phyloP scores from a whole-genome alignment of 2,113 vertebrate genomes.

The Polyodon spathula region DNA sequence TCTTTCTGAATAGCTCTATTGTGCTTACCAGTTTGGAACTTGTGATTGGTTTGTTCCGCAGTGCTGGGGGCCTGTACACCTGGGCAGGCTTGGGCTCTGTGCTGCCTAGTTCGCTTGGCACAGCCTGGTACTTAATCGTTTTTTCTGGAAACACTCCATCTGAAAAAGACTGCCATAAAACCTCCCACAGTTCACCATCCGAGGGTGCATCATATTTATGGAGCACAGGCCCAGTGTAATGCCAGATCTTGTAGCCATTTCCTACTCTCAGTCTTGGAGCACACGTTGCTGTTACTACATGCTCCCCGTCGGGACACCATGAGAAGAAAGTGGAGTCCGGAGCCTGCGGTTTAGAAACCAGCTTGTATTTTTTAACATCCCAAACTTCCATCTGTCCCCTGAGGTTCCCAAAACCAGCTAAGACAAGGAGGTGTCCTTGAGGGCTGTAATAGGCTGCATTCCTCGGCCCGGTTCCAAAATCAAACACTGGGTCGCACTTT shows the following conservation, averaged over 20 bases:
- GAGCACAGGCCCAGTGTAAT: slow-evolving; percentile 76
- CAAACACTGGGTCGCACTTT: slow-evolving; percentile 85
- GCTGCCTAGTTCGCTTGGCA: slow-evolving; percentile 49
- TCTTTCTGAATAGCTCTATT: too few relatives aligned
- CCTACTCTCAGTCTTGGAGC: slow-evolving; percentile 78
- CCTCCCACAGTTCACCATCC: slow-evolving; percentile 75
- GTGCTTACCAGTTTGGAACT: slow-evolving; percentile 76
- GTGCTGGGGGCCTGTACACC: slow-evolving; percentile 82
- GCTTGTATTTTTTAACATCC: slow-evolving; percentile 85
- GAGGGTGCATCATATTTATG: slow-evolving; percentile 46
- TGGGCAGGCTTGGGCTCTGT: slow-evolving; percentile 59
- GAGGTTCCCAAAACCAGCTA: slow-evolving; percentile 92
- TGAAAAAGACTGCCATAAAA: slow-evolving; percentile 76
- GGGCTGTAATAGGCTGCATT: slow-evolving; percentile 89
- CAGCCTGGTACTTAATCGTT: slow-evolving; percentile 57
- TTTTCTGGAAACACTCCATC: slow-evolving; percentile 64
- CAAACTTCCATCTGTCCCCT: slow-evolving; percentile 93
- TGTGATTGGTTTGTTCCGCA: slow-evolving; percentile 69
- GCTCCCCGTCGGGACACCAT: slow-evolving; percentile 92
- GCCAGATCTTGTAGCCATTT: slow-evolving; percentile 87
- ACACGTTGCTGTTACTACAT: slow-evolving; percentile 83
- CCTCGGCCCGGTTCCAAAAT: slow-evolving; percentile 89
- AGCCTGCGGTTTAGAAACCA: slow-evolving; percentile 78
- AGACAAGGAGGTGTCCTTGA: slow-evolving; percentile 80
- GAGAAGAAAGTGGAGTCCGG: slow-evolving; percentile 77